A percentile compares a stretch with the other conserved stretches of the same genome.
phyloP scores from a whole-genome alignment of 2,797 vertebrate species.

The Parambassis ranga region DNA sequence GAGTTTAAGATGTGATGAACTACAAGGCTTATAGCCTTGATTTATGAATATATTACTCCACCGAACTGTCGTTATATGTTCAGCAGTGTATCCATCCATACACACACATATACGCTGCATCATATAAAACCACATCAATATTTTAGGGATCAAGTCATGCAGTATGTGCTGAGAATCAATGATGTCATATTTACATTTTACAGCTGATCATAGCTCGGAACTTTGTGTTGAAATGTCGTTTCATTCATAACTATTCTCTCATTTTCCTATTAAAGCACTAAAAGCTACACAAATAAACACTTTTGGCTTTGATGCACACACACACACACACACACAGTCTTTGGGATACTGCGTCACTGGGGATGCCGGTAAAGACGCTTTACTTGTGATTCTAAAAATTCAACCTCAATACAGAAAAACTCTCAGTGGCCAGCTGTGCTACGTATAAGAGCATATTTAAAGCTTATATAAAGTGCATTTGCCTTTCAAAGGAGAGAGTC shows the following conservation, averaged over 20 bases:
- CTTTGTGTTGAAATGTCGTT: too few relatives aligned
- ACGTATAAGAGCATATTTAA: slow-evolving; percentile 51
- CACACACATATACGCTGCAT: too few relatives aligned
- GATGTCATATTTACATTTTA: too few relatives aligned
- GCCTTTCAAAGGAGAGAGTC: slow-evolving; percentile 54
- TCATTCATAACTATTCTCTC: too few relatives aligned
- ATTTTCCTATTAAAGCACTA: slow-evolving; percentile 7
- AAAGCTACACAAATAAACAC: slow-evolving; percentile 29
- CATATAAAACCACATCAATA: neutral
- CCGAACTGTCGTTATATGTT: neutral
- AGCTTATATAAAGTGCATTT: slow-evolving; percentile 47
- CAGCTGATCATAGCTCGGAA: too few relatives aligned
- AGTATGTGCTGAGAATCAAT: slow-evolving; percentile 1
- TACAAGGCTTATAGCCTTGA: slow-evolving; percentile 31
- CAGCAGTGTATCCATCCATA: neutral
- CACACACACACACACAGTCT: neutral
- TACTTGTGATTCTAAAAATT: slow-evolving; percentile 25
- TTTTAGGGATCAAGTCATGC: neutral
- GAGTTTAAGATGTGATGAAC: slow-evolving; percentile 47
- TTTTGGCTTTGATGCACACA: slow-evolving; percentile 15
- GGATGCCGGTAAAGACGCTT: slow-evolving; percentile 19
- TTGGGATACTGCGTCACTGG: slow-evolving; percentile 16
- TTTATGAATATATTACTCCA: slow-evolving; percentile 27
- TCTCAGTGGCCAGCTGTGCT: slow-evolving; percentile 18
- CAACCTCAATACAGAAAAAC: slow-evolving; percentile 9